Evolutionary conservation across 2,797 vertebrate genomes (phyloP), one percentile per base, ranked within the genome.

Genomic region (Epinephelus coioides): DNA sequence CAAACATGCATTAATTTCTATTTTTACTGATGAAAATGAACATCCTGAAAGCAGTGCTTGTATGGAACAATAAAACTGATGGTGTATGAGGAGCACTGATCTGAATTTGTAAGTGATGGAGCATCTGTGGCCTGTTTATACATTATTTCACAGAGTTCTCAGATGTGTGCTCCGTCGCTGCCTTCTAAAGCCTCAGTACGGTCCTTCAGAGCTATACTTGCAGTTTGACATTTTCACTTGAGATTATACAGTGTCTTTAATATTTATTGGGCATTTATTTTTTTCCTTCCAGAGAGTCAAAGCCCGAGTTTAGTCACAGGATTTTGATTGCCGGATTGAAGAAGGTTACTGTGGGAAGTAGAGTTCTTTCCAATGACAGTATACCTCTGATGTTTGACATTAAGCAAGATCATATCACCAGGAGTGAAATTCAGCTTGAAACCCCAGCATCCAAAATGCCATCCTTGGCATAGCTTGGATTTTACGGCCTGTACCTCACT

Each of bases 11-110:
- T 73, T 73, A 70, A 19, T 67, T 84, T 62, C 4, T 60, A n/a
- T 68, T 86, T 88, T 40, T 46, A 73, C 23, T 50, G 62, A 72
- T 73, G 17, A 55, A 64, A 60, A 74, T 49, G 51, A 76, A 74
- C 54, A 59, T 81, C 74, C 73, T 89, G 55, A 83, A 75, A 85
- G 81, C 82, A 23, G 70, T 65, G 79, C 76, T 85, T 82, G 30
- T 71, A 75, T 63, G 67, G 80, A 79, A 72, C 50, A 72, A 73
- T 71, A 69, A 76, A 69, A 34, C 30, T 38, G 19, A 56, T 5
- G 13, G 55, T 69, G 19, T 61, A 43, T 51, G 18, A 74, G 21
- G n/a, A 64, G 64, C 50, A 54, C 44, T 69, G 19, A 38, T 60
- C 54, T 81, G 59, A 65, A 17, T 76, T 51, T 63, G 6, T 40